Base-by-base conservation (phyloP, 2,888 invertebrate species). In the Eretmocerus hayati region DNA sequence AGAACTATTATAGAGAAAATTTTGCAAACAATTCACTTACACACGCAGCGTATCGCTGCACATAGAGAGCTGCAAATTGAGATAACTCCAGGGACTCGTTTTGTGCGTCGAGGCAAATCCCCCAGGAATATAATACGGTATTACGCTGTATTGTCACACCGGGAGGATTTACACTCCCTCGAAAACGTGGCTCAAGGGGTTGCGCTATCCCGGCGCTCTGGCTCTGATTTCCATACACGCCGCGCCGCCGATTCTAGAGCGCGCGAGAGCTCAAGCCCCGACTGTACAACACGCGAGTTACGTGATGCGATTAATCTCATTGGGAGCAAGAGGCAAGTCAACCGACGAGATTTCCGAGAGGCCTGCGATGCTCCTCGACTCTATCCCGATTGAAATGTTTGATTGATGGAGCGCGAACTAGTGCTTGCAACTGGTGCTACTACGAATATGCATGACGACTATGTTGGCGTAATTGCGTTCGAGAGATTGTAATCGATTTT, bases 131-230 rank as follows among this genome's bases (percentile, higher is more conserved):
- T 65, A 64, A 65, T 63, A 57, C 50, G 58, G 65, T 59, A 64
- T 67, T 65, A 64, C 62, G 59, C 59, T 63, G 60, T 60, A 64
- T 65, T 48, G 40, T 40, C 46, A 26, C 31, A 19, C 33, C 23
- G 33, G 54, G 55, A 61, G 65, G 64, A 64, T 67, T 67, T 65
- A 64, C 62, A 61, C 30, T 41, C 9, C 37, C 30, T 26, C 60
- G 58, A 59, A 66, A 66, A 66, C 60, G 64, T 58, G 59, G 64
- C 63, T 64, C 62, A 64, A 64, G 61, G 58, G 62, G 50, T 48
- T 55, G 57, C 55, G 57, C 50, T n/a, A 55, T 46, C 48, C 39
- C 50, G 55, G 55, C 61, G 61, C 62, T 63, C 58, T 36, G 48
- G 33, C 45, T 52, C 49, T 46, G 38, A 52, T 33, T 47, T 47